Base-by-base conservation (phyloP, 2,888 invertebrate species). In the Caprella mutica region DNA sequence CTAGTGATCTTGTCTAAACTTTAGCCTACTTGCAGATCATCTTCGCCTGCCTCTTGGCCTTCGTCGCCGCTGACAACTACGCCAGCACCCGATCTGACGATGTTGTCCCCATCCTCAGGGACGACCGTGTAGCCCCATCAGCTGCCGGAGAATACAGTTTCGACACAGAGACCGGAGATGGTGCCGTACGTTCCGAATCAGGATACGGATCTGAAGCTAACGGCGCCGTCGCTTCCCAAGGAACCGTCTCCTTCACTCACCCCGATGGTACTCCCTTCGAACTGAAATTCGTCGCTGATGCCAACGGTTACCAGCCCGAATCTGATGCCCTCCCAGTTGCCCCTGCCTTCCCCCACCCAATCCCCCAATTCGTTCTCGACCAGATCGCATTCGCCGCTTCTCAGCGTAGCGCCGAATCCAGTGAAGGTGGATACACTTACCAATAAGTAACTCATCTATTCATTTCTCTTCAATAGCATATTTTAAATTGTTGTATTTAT, bases 141-240 rank as follows among this genome's bases (percentile, higher is more conserved):
- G 43, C 42, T 12, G 26, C 17, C 12, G 59, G 59, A 23, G 27
- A 38, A 27, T 59, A 59, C 44, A 52, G 30, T 30, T 55, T 55
- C 55, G 30, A 52, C 44, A 46, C 48, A n/a, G 55, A 59, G 29
- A 59, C 55, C 30, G 55, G 55, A 9, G 44, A 59, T 29, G 59
- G 59, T 29, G 52, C 52, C 52, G 44, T 39, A 21, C 29, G 50
- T 23, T 23, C 26, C 23, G 59, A 59, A 33, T 38, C 46, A 19
- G 59, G 59, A 14, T 43, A 43, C 43, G 43, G 43, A 23, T 44
- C 30, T 30, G 59, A 51, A 5, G 33, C 35, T 8, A 30, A 44
- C n/a, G 59, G 59, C 21, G 59, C 59, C 52, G 59, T 59, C 23
- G 59, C 50, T n/a, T 27, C 50, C 8, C 59, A 59, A 30, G 59